These are phyloP conservation scores for Hycleus phaleratus DNA, from an alignment of 1,140 invertebrate genomes.

Conservation along the genomic window DNA sequence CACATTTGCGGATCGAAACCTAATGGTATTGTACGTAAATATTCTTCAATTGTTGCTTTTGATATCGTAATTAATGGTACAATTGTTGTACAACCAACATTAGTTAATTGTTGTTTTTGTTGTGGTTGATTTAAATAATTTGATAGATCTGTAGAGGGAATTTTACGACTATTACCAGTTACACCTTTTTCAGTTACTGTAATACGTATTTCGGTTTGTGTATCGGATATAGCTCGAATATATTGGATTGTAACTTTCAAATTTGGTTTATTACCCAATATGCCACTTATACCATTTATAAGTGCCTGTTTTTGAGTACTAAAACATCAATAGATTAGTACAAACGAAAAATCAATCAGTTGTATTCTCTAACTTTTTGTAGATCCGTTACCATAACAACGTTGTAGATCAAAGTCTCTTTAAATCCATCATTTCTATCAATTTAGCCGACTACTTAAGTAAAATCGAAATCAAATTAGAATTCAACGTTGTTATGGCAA, in stretches of 20 bases:
- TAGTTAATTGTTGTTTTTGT: slow-evolving; percentile 60
- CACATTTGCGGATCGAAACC: slow-evolving; percentile 72
- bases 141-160: slow-evolving; percentile 66
- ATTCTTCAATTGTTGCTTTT: slow-evolving; percentile 73
- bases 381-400: no score
- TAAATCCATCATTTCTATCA: no score
- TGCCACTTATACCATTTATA: slow-evolving; percentile 55
- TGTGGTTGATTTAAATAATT: slow-evolving; percentile 59
- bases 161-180: slow-evolving; percentile 56
- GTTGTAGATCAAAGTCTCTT: no score
- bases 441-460: no score
- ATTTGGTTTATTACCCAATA: slow-evolving; percentile 79
- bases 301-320: slow-evolving; percentile 64
- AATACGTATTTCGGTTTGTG: slow-evolving; percentile 63
- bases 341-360: no score
- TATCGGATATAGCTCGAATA: slow-evolving; percentile 64
- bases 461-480: no score
- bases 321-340: slow-evolving; percentile 16
- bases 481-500: background rate
- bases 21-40: slow-evolving; percentile 79
- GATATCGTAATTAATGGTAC: slow-evolving; percentile 58
- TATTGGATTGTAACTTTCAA: slow-evolving; percentile 69
- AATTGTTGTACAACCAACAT: slow-evolving; percentile 52
- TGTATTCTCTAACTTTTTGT: no score
- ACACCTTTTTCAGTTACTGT: slow-evolving; percentile 61